A percentile compares a stretch with the other conserved stretches of the same genome.
Evolutionary conservation across 2,888 invertebrate species (phyloP).

Genomic region (Phytoseiulus persimilis): DNA sequence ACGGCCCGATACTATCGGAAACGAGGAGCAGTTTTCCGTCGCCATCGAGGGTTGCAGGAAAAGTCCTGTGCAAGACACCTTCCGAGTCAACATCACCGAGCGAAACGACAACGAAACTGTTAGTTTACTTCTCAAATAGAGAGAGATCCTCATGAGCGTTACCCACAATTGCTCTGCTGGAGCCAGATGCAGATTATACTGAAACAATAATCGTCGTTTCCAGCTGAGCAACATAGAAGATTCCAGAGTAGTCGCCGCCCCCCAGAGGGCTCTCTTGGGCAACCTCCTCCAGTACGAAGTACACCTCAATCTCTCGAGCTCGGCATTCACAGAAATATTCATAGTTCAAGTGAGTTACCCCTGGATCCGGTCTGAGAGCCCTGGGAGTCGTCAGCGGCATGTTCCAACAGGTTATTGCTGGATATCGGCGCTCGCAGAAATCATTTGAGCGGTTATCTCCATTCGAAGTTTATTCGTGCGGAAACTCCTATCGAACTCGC

Average conservation of each 20-base stretch:
- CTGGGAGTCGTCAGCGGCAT: too few relatives aligned
- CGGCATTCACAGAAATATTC: conserved; percentile 30
- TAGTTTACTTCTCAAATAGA: background rate
- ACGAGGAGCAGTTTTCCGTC: conserved; percentile 42
- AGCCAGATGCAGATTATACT: too few relatives aligned
- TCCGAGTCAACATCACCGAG: conserved; percentile 41
- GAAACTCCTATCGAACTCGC: too few relatives aligned
- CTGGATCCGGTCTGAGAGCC: too few relatives aligned
- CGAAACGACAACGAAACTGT: conserved; percentile 43
- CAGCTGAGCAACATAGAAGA: conserved; percentile 37
- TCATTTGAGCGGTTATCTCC: too few relatives aligned
- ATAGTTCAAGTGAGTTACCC: conserved; percentile 1
- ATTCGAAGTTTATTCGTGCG: too few relatives aligned
- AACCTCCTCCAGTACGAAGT: conserved; percentile 38
- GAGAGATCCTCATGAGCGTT: too few relatives aligned
- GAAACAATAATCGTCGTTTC: background rate
- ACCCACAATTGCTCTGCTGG: too few relatives aligned
- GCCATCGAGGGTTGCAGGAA: conserved; percentile 43
- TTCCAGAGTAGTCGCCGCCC: conserved; percentile 33
- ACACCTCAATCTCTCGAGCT: conserved; percentile 17
- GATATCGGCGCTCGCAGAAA: too few relatives aligned
- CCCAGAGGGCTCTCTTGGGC: conserved; percentile 35
- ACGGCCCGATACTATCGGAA: conserved; percentile 43
- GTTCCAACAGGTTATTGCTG: too few relatives aligned
- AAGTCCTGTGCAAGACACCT: conserved; percentile 40